Evolutionary conservation across 2,797 vertebrate species (phyloP), one percentile per base, ranked within the genome.

Genomic region (Myoxocephalus aenaeus): DNA sequence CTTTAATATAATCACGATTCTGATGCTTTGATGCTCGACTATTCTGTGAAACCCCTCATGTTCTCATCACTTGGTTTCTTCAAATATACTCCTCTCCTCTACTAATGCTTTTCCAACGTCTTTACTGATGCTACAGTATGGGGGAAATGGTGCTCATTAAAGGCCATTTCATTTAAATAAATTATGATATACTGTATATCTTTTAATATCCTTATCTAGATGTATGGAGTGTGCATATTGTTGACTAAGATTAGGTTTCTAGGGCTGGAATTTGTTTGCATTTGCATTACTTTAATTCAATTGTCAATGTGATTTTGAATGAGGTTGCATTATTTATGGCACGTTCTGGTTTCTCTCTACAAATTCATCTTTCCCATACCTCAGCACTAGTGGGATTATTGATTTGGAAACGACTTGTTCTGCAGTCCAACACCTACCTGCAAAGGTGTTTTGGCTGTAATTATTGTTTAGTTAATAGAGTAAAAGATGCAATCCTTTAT

Each of bases 401-500:
- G 75, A 85, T 67, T 71, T 22, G 29, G 46, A 71, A 69, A 84
- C 25, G 12, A 51, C 53, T 71, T 53, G 29, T 44, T 18, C 12
- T 77, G 56, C 29, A 36, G 51, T 48, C 46, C 70, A 46, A 82
- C 42, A 81, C 66, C 62, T 77, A 81, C 66, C 62, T 77, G 42
- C 42, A 50, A 22, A 62, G 32, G 44, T 12, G 11, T 0, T 27
- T 56, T 65, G 50, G 50, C 32, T 65, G 68, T 54, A 77, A 84
- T 81, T 80, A 66, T 59, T 71, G 77, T 83, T 71, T 77, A 27
- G 25, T 27, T 27, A 78, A 90, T 36, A 66, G 27, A 85, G 75
- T 75, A 84, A 82, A 79, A 83, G 36, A 82, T 66, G 83, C 15
- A 75, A 70, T 48, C 63, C 51, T 82, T 86, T 73, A 84, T 85